Base-by-base conservation (phyloP, 2,797 vertebrate species). In the Loris lydekkerianus region DNA sequence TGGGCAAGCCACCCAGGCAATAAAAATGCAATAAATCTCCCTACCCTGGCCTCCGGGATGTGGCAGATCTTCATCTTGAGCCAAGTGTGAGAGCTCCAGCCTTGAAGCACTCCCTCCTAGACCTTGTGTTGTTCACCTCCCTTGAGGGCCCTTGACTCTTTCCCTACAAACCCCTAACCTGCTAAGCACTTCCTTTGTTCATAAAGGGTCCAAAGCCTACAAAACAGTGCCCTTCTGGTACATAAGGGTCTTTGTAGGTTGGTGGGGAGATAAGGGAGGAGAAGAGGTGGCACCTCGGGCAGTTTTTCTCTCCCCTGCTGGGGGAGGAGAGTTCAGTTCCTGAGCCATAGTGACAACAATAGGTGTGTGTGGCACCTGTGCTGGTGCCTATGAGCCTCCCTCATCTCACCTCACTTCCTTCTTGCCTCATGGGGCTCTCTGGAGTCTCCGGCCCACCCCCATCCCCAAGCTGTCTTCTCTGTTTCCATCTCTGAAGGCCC, bases 1-100 rank as follows among this genome's bases (percentile, higher is more conserved):
- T 86, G 93, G 94, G 93, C 95, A 95, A 95, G 76, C 89, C 92
- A 97, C 75, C 82, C 93, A 91, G 95, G 95, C 93, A 97, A 97
- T 98, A 98, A 98, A 97, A 97, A 81, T 1, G 0, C 95, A 88
- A 97, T 97, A 97, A 97, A 98, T 91, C 0, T 7, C 95, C 96
- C 89, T 96, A 49, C 96, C 96, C 95, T 65, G 87, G 95, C 93
- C 96, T 92, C 96, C 95, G 91, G 85, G 83, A 95, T 7, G 0
- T 1, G 0, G 72, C 83, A 60, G 25, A 89, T 23, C 61, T 92
- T 69, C 82, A 67, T 89, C 95, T 65, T 63, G 92, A 93, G 93
- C 89, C 96, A 97, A 97, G 65, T 40, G 43, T 56, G 67, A 95
- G 80, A 8, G 72, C 21, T 86, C 10, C 10, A 0, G 69, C 93